These are phyloP conservation scores for Himantopus leucocephalus DNA, from an alignment of 2,113 vertebrate species.

Conservation along the genomic window DNA sequence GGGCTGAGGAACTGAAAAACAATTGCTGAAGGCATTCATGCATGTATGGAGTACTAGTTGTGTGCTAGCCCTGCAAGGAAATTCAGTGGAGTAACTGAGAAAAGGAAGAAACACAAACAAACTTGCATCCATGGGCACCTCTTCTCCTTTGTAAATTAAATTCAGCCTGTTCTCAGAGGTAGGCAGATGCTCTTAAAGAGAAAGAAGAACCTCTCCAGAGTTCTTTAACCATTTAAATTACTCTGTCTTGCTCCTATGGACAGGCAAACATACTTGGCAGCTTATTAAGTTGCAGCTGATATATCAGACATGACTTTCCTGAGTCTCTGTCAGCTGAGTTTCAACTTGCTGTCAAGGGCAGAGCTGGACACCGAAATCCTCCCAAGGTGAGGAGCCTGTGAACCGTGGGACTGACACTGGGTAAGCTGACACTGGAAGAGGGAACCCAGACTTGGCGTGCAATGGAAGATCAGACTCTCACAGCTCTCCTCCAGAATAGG, in stretches of 20 bases:
- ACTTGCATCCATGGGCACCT: not conserved
- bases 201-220: not conserved
- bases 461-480: not conserved
- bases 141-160: not conserved
- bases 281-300: not conserved
- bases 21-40: not conserved
- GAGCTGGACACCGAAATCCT: not conserved
- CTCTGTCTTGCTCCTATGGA: not conserved
- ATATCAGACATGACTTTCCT: not conserved
- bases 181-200: not conserved
- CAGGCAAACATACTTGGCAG: not conserved
- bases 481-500: not conserved
- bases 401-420: accelerated
- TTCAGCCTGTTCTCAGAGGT: not conserved
- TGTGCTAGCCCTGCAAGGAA: not conserved
- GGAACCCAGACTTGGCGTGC: accelerated
- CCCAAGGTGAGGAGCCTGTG: not conserved
- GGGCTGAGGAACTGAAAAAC: not conserved
- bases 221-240: not conserved
- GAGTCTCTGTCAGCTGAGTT: not conserved
- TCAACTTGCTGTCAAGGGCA: not conserved
- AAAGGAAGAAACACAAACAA: not conserved
- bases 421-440: not conserved
- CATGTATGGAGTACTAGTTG: not conserved
- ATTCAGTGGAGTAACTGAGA: not conserved